Evolutionary conservation across 2,113 vertebrate genomes (phyloP).

Genomic region (Mastomys natalensis): DNA sequence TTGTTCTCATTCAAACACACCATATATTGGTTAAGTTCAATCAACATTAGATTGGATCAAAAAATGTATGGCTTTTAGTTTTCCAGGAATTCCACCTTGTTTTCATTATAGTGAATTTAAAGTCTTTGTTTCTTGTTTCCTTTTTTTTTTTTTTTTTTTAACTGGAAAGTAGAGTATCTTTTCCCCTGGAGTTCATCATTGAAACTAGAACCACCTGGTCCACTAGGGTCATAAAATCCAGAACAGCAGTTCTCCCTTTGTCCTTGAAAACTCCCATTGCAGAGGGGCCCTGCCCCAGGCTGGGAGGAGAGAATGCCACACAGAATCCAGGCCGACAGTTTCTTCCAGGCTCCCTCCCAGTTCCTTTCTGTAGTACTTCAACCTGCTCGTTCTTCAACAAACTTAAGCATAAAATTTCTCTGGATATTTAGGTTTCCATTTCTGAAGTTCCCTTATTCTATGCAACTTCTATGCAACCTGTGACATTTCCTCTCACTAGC

Average conservation of each 20-base stretch:
- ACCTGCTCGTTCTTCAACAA: not conserved
- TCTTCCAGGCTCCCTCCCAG: not conserved
- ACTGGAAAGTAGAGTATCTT: not conserved
- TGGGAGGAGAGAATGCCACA: not conserved
- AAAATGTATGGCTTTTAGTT: slow-evolving; percentile 55
- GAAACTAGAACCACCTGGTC: not conserved
- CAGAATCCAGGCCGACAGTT: not conserved
- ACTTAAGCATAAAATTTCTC: not conserved
- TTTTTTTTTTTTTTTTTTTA: not conserved
- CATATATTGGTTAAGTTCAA: slow-evolving; percentile 52
- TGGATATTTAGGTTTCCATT: not conserved
- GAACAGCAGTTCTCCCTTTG: too few relatives aligned
- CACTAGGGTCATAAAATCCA: not conserved
- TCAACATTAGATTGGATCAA: slow-evolving; percentile 47
- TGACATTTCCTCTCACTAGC: not conserved
- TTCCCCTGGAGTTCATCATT: not conserved
- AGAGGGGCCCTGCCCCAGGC: not conserved
- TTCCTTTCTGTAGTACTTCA: not conserved
- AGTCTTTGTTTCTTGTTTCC: slow-evolving; percentile 12
- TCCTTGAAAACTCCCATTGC: not conserved
- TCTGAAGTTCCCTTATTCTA: not conserved
- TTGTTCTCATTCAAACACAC: slow-evolving; percentile 13
- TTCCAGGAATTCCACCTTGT: slow-evolving; percentile 36
- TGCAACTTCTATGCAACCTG: not conserved
- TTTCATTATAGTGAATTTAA: slow-evolving; percentile 52